Evolutionary conservation across 2,797 vertebrate species (phyloP).

Genomic region (Hozukius guyotensis): DNA sequence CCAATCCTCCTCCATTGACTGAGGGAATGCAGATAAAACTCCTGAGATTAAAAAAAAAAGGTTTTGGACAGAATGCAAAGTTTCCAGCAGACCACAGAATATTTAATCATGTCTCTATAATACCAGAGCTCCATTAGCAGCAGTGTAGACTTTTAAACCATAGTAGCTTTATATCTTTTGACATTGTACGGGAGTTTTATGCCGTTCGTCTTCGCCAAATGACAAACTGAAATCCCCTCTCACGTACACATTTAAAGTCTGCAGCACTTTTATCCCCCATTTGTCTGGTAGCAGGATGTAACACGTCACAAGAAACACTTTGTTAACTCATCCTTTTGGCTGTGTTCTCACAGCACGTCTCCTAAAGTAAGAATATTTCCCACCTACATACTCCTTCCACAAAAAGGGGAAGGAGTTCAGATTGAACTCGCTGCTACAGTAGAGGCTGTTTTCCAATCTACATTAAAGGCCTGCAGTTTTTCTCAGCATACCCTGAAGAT

Average conservation of each 20-base stretch:
- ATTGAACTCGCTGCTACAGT: neutral
- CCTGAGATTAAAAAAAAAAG: conserved; percentile 3
- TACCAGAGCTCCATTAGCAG: neutral
- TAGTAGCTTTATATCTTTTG: neutral
- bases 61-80: neutral
- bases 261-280: neutral
- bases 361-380: conserved; percentile 11
- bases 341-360: conserved; percentile 14
- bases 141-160: neutral
- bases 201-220: conserved; percentile 1
- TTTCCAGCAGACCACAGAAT: neutral
- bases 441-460: neutral
- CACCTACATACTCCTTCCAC: neutral
- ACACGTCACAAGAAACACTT: neutral
- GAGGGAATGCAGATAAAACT: neutral
- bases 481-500: neutral
- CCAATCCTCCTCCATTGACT: neutral
- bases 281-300: conserved; percentile 1
- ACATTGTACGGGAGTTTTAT: neutral
- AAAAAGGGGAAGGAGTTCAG: neutral
- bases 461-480: neutral
- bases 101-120: conserved; percentile 8
- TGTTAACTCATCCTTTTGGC: conserved; percentile 6
- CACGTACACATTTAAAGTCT: conserved; percentile 4
- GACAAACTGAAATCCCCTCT: neutral